Conservation (phyloP, 35 echinoderm and acorn worm genomes). For the Heliocidaris erythrogramma region DNA sequence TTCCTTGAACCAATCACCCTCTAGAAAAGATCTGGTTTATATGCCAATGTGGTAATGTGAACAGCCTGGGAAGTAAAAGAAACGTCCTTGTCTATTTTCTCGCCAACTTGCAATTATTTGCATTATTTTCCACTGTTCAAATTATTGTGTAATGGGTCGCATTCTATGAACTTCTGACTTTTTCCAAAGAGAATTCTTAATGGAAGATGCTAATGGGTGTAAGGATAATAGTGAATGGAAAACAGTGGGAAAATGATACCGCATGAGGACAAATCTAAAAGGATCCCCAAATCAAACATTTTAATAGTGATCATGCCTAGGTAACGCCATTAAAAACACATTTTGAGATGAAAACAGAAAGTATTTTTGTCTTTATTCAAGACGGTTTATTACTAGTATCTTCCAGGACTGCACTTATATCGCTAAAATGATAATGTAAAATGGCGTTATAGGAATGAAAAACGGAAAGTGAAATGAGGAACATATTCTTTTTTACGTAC, state of each 20-base stretch:
- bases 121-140: background rate
- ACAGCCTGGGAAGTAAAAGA: background rate
- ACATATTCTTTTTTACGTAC: too few species aligned
- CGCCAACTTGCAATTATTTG: background rate
- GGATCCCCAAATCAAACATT: background rate
- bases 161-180: background rate
- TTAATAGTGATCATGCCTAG: too few species aligned
- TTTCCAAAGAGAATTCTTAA: background rate
- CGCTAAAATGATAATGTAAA: too few species aligned
- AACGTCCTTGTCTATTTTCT: background rate
- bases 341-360: too few species aligned
- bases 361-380: too few species aligned
- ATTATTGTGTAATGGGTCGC: background rate
- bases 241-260: background rate
- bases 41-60: background rate
- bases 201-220: background rate
- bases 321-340: too few species aligned
- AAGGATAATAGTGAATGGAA: background rate
- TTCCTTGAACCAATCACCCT: background rate
- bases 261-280: background rate
- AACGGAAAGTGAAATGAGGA: too few species aligned
- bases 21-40: background rate
- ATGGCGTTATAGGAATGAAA: too few species aligned
- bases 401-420: too few species aligned
- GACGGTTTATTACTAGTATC: too few species aligned